phyloP scores from a whole-genome alignment of 2,797 vertebrate genomes.

The Denticeps clupeoides region DNA sequence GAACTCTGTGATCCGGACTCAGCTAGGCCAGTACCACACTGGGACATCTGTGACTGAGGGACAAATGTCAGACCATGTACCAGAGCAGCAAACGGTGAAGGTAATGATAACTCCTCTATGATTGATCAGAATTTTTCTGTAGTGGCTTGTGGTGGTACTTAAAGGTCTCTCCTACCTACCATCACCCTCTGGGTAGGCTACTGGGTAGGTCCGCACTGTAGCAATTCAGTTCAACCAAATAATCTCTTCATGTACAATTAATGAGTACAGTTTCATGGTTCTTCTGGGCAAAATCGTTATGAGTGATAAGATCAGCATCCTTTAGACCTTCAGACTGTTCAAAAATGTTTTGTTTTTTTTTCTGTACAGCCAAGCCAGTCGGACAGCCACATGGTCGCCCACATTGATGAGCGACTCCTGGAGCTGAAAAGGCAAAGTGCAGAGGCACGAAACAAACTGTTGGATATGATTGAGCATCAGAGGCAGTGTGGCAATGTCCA shows the following conservation, averaged over 20 bases:
- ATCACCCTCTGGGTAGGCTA: too few relatives aligned
- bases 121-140: too few relatives aligned
- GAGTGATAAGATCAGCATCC: too few relatives aligned
- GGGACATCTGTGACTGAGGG: neutral
- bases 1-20: slow-evolving; percentile 65
- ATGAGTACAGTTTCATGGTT: too few relatives aligned
- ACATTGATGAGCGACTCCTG: slow-evolving; percentile 73
- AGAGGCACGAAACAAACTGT: slow-evolving; percentile 69
- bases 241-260: too few relatives aligned
- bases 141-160: too few relatives aligned
- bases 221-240: too few relatives aligned
- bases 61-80: slow-evolving; percentile 8
- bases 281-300: too few relatives aligned
- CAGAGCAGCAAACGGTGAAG: slow-evolving; percentile 25
- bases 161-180: too few relatives aligned
- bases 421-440: slow-evolving; percentile 79
- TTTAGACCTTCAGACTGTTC: too few relatives aligned
- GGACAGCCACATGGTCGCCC: slow-evolving; percentile 38
- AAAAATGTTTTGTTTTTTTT: neutral
- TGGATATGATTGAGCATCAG: slow-evolving; percentile 82
- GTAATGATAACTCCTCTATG: slow-evolving; percentile 21
- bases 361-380: too few relatives aligned
- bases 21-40: slow-evolving; percentile 47
- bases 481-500: slow-evolving; percentile 43
- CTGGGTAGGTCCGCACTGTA: too few relatives aligned